Base-by-base conservation (phyloP, 2,113 vertebrate species). In the Panurus biarmicus region DNA sequence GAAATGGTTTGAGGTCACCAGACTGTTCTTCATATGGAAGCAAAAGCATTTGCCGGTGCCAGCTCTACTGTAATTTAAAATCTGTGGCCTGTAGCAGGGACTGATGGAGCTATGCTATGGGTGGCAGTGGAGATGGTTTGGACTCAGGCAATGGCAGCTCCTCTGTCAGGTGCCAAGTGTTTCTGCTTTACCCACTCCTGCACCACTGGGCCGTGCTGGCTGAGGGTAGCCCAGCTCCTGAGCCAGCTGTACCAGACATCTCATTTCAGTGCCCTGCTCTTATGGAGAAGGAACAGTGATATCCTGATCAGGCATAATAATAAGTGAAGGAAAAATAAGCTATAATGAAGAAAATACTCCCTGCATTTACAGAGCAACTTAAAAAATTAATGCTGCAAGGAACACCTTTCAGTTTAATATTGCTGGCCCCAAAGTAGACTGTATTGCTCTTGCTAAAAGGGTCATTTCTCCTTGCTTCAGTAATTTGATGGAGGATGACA, bases 31-130 rank as follows among this genome's bases (percentile, higher is more conserved):
- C 29, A 40, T 16, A 14, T 42, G 53, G 48, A 86, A 66, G 29
- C 9, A 87, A 73, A 69, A 87, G 33, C 15, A 25, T 94, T 90
- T 70, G 24, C 51, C 44, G 56, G 23, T 65, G 31, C 29, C 60
- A 61, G 9, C 25, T 64, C 42, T 61, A 12, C 28, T 42, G 8
- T 26, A 48, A 42, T 54, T 58, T 62, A 10, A 75, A 73, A 31
- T 61, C 61, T 54, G 29, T 48, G 56, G 19, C 20, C 69, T 83
- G 4, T 64, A 16, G 14, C 28, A 53, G 75, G 28, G 36, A 7
- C 58, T 24, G 40, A 36, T 65, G 45, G 57, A 85, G 38, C 17
- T 56, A 2, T 1, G 0, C 0, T 78, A 6, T 6, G 36, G 24
- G n/a, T 53, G 25, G 50, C 14, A 17, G 44, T 40, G 25, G 29